Evolutionary conservation across 2,113 vertebrate genomes (phyloP).

Genomic region (Rhegmatorhina hoffmannsi): DNA sequence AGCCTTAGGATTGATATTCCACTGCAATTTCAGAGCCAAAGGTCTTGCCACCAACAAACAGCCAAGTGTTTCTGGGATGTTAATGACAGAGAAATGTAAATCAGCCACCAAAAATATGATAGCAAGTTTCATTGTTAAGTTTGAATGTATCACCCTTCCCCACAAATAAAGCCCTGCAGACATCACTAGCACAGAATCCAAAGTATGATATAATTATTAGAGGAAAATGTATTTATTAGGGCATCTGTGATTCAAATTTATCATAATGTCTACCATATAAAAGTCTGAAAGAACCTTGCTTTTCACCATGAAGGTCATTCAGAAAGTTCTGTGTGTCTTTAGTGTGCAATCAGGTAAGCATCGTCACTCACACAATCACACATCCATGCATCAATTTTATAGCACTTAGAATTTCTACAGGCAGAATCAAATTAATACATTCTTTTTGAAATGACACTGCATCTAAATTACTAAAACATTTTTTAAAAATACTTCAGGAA

Average conservation of each 20-base stretch:
- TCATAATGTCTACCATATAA: background rate
- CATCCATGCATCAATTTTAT: background rate
- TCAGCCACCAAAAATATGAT: background rate
- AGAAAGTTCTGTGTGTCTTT: background rate
- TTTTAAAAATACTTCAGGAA: background rate
- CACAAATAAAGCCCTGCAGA: background rate
- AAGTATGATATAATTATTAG: background rate
- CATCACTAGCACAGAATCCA: background rate
- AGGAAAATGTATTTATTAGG: background rate
- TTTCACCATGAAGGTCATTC: background rate
- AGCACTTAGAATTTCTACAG: background rate
- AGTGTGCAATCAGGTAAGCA: background rate
- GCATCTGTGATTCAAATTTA: background rate
- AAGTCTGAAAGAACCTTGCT: background rate
- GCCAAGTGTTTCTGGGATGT: constrained; percentile 13
- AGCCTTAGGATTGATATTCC: constrained; percentile 24
- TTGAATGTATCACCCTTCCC: background rate
- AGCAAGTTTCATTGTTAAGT: background rate
- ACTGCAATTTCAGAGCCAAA: constrained; percentile 57
- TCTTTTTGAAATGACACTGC: background rate
- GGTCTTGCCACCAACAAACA: constrained; percentile 55
- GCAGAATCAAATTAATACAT: background rate
- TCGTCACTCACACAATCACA: background rate
- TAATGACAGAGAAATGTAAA: constrained; percentile 35
- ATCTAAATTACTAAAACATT: background rate